Conservation (phyloP, 2,888 invertebrate genomes). For the Luperina testacea region DNA sequence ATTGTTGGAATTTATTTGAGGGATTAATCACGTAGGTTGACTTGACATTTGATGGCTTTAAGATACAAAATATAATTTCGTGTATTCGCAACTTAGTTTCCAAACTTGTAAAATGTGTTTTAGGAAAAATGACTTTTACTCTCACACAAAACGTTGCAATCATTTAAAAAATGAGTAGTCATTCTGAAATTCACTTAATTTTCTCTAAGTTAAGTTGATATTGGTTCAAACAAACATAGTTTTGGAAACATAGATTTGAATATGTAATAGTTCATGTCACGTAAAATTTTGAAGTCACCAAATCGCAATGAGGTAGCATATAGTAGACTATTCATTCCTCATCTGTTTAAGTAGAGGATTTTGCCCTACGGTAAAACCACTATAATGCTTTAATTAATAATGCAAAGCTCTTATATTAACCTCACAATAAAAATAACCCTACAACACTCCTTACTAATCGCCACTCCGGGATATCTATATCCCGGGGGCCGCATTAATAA, state of each 20-base stretch:
- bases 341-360: neutral
- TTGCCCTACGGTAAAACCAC: neutral
- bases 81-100: neutral
- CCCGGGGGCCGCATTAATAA: conserved; percentile 66
- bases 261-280: neutral
- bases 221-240: no score
- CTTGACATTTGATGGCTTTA: neutral
- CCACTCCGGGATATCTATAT: conserved; percentile 58
- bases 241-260: neutral
- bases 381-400: conserved; percentile 10
- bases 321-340: neutral
- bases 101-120: neutral
- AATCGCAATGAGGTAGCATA: neutral
- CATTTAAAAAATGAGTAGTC: neutral
- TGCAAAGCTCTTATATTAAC: conserved; percentile 2
- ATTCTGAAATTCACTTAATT: neutral
- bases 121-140: neutral
- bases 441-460: conserved; percentile 64
- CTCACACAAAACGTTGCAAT: neutral
- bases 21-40: neutral
- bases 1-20: neutral
- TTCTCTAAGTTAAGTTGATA: no score
- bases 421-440: conserved; percentile 39
- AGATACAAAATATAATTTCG: neutral
- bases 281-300: neutral